Evolutionary conservation across 2,113 vertebrate species (phyloP).

Genomic region (Tylochromis polylepis): DNA sequence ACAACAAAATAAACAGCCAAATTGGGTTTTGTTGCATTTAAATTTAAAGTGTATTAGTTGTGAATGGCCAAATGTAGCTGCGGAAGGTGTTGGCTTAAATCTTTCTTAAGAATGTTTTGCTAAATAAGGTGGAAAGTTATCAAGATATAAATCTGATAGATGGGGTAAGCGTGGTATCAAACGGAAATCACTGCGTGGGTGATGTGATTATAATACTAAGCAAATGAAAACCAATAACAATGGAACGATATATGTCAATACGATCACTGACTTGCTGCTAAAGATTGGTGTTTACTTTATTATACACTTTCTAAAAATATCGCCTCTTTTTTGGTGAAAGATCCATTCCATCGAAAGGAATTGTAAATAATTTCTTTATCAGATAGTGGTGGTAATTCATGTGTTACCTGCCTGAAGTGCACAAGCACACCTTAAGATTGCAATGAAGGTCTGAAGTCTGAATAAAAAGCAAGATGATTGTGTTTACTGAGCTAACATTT

Average conservation of each 20-base stretch:
- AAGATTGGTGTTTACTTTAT: background rate
- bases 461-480: background rate
- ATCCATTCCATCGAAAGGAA: no score
- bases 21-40: background rate
- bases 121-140: background rate
- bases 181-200: constrained; percentile 13
- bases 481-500: background rate
- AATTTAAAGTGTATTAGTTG: background rate
- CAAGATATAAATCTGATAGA: background rate
- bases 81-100: background rate
- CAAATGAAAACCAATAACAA: background rate
- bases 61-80: background rate
- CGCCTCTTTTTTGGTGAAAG: no score
- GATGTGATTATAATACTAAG: background rate
- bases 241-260: background rate
- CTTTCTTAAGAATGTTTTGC: background rate
- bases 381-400: background rate
- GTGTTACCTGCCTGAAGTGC: background rate
- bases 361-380: background rate
- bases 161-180: background rate
- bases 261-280: background rate
- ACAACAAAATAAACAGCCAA: background rate
- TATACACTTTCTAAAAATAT: background rate
- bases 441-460: background rate
- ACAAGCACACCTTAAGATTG: background rate